A percentile compares a stretch with the other conserved stretches of the same genome.
These are phyloP conservation scores for Syngnathus acus DNA, from an alignment of 2,797 vertebrate genomes.

Conservation along the genomic window DNA sequence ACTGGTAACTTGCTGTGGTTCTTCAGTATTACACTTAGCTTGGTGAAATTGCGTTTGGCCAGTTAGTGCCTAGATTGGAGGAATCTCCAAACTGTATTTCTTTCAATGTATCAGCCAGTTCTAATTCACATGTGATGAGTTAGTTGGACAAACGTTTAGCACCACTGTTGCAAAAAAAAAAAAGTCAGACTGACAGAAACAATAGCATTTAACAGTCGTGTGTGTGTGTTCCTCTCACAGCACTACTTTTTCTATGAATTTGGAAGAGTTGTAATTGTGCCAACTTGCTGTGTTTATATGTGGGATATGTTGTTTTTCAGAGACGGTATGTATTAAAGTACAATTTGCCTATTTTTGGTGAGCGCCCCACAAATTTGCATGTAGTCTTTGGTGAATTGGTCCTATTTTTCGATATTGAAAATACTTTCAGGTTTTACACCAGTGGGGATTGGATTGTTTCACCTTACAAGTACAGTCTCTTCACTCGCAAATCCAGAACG, in stretches of 20 bases:
- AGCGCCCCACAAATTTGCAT: background rate
- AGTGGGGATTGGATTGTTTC: background rate
- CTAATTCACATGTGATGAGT: constrained; percentile 9
- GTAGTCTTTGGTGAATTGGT: background rate
- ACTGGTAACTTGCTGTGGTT: constrained; percentile 32
- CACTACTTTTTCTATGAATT: constrained; percentile 64
- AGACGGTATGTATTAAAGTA: constrained; percentile 66
- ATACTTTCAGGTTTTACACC: background rate
- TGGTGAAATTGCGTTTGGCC: constrained; percentile 26
- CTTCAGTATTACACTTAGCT: constrained; percentile 32
- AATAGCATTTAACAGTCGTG: constrained; percentile 40
- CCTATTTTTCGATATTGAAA: background rate
- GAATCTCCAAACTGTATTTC: constrained; percentile 32
- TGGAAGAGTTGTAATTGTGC: constrained; percentile 68
- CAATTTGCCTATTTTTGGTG: constrained; percentile 1
- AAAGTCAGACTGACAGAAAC: constrained; percentile 44
- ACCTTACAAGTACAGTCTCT: background rate
- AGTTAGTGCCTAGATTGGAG: constrained; percentile 57
- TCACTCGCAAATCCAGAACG: background rate
- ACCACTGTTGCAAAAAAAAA: constrained; percentile 8
- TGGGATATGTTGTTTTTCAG: constrained; percentile 56
- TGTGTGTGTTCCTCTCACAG: constrained; percentile 44
- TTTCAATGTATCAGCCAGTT: constrained; percentile 38
- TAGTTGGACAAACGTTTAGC: background rate
- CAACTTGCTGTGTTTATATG: constrained; percentile 71